Base-by-base conservation (phyloP, 2,113 vertebrate genomes). In the Panurus biarmicus region DNA sequence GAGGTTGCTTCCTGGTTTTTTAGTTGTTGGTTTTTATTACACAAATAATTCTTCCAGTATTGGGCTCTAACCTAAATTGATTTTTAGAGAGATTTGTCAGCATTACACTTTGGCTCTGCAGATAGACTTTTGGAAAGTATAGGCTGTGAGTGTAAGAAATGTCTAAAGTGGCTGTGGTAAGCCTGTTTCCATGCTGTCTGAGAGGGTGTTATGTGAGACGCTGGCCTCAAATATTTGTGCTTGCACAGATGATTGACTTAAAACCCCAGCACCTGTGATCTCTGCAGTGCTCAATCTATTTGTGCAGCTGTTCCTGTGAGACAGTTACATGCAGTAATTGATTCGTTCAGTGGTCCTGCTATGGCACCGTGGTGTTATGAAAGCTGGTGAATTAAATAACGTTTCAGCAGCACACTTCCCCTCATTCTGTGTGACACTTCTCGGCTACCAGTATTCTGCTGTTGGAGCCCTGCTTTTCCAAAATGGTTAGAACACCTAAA, bases 221-320 rank as follows among this genome's bases (percentile, higher is more conserved):
- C 42, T 57, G 80, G 29, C 87, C 73, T 89, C 76, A 92, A 91
- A 58, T 62, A 47, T 88, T 82, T 92, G 61, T 51, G 75, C 90
- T 95, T 86, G 91, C 71, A 84, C 77, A 69, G 89, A 88, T 75
- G 88, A 95, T 74, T 81, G 96, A 95, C 94, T 74, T 58, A 65
- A 94, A 87, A 67, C 83, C 93, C 69, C 84, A 78, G 61, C 96
- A 94, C 94, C 93, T 94, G 94, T 93, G 90, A 93, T 95, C 88
- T 90, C 77, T 85, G 24, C 80, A 92, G 65, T 35, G 89, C 53
- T 86, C 84, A 51, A 47, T 95, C 88, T 95, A 81, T 91, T 95
- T 95, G 89, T 86, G 87, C 87, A 95, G 90, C 93, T 96, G 92
- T 40, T 94, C 89, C 78, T 92, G 65, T n/a, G 81, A 89, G 95